Percentiles rank a stretch among this genome's conserved stretches.
Evolutionary conservation across 2,113 vertebrate species (phyloP).

Genomic region (Mesitornis unicolor): DNA sequence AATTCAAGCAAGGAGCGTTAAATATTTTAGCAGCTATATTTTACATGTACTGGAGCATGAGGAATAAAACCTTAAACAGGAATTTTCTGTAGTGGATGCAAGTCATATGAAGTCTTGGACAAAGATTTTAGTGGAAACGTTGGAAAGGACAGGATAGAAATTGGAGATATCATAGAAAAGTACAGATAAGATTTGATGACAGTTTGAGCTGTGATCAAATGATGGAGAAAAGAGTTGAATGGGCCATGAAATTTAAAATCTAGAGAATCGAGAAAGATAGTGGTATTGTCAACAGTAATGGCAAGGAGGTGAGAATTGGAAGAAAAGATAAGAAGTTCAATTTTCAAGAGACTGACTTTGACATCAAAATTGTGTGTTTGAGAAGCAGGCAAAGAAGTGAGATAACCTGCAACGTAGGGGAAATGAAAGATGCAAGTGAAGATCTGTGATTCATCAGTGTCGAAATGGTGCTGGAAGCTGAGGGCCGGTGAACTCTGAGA

Average conservation of each 20-base stretch:
- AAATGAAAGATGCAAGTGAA: slow-evolving; percentile 33
- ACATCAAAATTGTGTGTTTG: slow-evolving; percentile 46
- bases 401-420: background rate
- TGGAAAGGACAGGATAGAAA: background rate
- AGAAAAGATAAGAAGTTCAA: slow-evolving; percentile 55
- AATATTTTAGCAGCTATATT: background rate
- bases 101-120: background rate
- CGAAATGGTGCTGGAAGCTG: background rate
- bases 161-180: background rate
- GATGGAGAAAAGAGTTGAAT: slow-evolving; percentile 15
- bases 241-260: slow-evolving; percentile 51
- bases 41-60: background rate
- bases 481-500: background rate
- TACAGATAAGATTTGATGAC: background rate
- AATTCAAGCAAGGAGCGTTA: background rate
- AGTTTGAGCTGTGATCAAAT: background rate
- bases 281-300: slow-evolving; percentile 5
- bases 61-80: background rate
- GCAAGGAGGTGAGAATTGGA: slow-evolving; percentile 13
- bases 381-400: slow-evolving; percentile 17
- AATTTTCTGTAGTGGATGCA: background rate
- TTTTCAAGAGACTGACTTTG: slow-evolving; percentile 54
- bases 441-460: slow-evolving; percentile 45
- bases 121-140: background rate
- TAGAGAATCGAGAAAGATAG: background rate